phyloP scores from a whole-genome alignment of 2,888 invertebrate genomes.

The Mesopsocus fuscifrons region DNA sequence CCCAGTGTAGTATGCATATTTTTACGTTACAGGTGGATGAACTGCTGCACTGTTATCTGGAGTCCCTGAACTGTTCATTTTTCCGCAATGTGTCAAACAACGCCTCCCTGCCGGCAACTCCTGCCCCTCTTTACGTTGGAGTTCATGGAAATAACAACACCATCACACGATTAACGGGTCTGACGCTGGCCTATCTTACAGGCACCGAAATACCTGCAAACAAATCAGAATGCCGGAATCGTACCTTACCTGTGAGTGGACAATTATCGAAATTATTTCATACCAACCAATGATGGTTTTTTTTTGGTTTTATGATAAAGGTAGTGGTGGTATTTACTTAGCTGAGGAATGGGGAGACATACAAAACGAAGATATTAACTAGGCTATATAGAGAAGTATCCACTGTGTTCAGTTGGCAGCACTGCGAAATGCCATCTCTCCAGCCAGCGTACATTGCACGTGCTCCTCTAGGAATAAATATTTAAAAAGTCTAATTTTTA shows the following conservation, averaged over 20 bases:
- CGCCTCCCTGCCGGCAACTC: constrained; percentile 25
- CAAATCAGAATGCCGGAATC: constrained; percentile 21
- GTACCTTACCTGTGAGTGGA: too few relatives aligned
- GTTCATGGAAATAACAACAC: constrained; percentile 31
- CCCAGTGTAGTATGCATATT: constrained; percentile 17
- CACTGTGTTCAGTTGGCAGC: too few relatives aligned
- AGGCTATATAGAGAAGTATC: too few relatives aligned
- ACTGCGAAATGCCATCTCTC: too few relatives aligned
- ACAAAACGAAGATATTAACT: too few relatives aligned
- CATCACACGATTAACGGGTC: constrained; percentile 36
- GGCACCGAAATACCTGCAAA: constrained; percentile 25
- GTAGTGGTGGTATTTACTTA: too few relatives aligned
- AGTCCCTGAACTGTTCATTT: constrained; percentile 46
- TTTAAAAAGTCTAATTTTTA: too few relatives aligned
- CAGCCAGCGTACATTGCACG: too few relatives aligned
- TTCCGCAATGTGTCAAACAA: constrained; percentile 35
- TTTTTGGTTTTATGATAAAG: constrained; percentile 5
- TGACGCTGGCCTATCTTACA: constrained; percentile 40
- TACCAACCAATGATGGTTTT: constrained; percentile 23
- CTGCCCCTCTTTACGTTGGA: constrained; percentile 38
- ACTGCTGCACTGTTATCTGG: constrained; percentile 57
- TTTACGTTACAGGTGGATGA: constrained; percentile 39
- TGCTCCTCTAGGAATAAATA: too few relatives aligned
- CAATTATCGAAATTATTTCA: constrained; percentile 19
- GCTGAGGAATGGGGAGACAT: too few relatives aligned